Evolutionary conservation across 2,113 vertebrate genomes (phyloP), one percentile per base, ranked within the genome.

Genomic region (Melozone crissalis): DNA sequence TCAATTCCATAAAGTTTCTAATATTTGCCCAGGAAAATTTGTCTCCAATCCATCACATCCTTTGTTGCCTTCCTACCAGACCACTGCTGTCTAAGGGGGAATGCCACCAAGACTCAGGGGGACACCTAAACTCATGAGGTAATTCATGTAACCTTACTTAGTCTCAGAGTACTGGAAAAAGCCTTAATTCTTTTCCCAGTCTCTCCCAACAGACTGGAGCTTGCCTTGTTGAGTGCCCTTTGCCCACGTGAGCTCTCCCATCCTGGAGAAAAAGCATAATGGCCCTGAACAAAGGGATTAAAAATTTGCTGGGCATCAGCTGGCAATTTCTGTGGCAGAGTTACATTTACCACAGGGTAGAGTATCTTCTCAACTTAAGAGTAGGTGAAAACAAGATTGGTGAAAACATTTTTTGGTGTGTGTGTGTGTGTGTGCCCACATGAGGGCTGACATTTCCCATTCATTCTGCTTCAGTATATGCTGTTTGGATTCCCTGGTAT

Each of bases 381-480:
- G 14, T 14, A 49, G 23, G 47, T 14, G 47, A 47, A 47, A 47
- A 47, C 21, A 47, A 79, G 9, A 11, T 3, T 74, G 49, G 31
- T 68, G 55, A 68, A 87, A 84, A 59, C 13, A 26, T 20, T 47
- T 47, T 52, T 78, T 7, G 7, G 43, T 5, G 14, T 3, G 1
- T 46, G 58, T n/a, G 7, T 28, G 13, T 11, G 11, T 24, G 11
- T 31, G 7, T 16, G 8, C 2, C 5, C 24, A 17, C 7, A 1
- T 9, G 4, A 16, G 11, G 15, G 11, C 21, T 91, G 61, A 44
- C 28, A 39, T 18, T 81, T 90, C 31, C 27, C 33, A 44, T 54
- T 43, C 18, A 15, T 72, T 71, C 33, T 41, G 8, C 19, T 54
- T 76, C 41, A 46, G 6, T 18, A 19, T 13, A 24, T 5, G n/a